These are phyloP conservation scores for Ylistrum balloti DNA, from an alignment of 1,140 invertebrate species.

Conservation along the genomic window DNA sequence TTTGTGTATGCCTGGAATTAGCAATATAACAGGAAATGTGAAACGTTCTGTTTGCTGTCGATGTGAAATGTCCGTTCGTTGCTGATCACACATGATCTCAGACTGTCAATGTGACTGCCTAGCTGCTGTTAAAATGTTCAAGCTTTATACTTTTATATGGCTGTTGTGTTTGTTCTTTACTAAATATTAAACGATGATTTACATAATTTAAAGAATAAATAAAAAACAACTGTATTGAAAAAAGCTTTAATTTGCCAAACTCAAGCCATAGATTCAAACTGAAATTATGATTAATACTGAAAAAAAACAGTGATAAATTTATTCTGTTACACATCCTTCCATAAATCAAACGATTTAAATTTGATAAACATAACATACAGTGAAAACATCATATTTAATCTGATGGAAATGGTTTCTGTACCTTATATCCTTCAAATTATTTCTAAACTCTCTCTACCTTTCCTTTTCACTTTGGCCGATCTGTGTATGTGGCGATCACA, in stretches of 20 bases:
- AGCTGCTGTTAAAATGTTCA: not conserved
- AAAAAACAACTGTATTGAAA: not conserved
- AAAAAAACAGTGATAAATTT: not conserved
- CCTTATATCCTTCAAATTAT: not conserved
- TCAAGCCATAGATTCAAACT: not conserved
- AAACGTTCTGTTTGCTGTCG: not conserved
- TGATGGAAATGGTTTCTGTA: too few relatives aligned
- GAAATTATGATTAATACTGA: not conserved
- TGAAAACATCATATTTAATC: too few relatives aligned
- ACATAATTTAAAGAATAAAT: not conserved
- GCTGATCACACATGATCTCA: not conserved
- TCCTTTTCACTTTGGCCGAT: conserved; percentile 42
- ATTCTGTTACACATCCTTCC: too few relatives aligned
- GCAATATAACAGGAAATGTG: not conserved
- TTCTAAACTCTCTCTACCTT: not conserved
- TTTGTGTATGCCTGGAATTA: not conserved
- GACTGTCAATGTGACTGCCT: not conserved
- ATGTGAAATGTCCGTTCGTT: not conserved
- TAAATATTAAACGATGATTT: not conserved
- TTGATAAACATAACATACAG: not conserved
- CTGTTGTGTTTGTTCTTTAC: not conserved
- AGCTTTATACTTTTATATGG: not conserved
- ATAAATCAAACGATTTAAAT: not conserved
- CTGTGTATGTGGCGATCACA: conserved; percentile 18
- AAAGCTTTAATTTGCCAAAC: not conserved